Evolutionary conservation across 2,888 invertebrate species (phyloP), one percentile per base, ranked within the genome.

Genomic region (Nomada fucata): DNA sequence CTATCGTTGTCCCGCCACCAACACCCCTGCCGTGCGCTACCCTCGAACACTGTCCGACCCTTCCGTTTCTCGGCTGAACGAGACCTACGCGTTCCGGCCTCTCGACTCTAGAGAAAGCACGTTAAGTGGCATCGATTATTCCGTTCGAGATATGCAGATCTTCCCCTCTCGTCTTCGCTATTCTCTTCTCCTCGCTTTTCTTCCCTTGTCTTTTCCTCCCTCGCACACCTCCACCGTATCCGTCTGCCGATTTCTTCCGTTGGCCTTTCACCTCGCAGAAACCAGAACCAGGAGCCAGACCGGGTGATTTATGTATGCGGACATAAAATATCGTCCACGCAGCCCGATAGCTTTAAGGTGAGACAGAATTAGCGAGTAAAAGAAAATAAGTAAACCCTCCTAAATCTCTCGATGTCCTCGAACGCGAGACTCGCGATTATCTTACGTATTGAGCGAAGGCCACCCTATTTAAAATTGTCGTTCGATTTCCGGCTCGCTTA

Each of bases 91-190:
- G 36, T 26, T 73, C 73, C 18, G 20, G 15, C 20, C 76, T 68
- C 59, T 60, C 60, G 57, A 73, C 50, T 72, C 78, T 64, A 75
- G 80, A 85, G 86, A 82, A 82, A 82, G 75, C 80, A 83, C 85
- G 87, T 90, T 90, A 91, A 92, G 89, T 88, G 89, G 83, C 85
- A 92, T 92, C 90, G 92, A 92, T 92, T 92, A 92, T 92, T 92
- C 91, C 87, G 83, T 88, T 88, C 88, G 89, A 90, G 92, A 91
- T 92, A 92, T 92, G 92, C 91, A 92, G 92, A 90, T 90, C 73
- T 73, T 74, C 44, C 36, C 47, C 68, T 47, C 52, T 69, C 18
- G 61, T 53, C 57, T 36, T 57, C 50, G 65, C 65, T 69, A 65
- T 69, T 50, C 47, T 52, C 15, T n/a, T 44, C 20, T 64, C 69